Conservation (phyloP, 2,113 vertebrate genomes). For the Colistium nudipinnis region DNA sequence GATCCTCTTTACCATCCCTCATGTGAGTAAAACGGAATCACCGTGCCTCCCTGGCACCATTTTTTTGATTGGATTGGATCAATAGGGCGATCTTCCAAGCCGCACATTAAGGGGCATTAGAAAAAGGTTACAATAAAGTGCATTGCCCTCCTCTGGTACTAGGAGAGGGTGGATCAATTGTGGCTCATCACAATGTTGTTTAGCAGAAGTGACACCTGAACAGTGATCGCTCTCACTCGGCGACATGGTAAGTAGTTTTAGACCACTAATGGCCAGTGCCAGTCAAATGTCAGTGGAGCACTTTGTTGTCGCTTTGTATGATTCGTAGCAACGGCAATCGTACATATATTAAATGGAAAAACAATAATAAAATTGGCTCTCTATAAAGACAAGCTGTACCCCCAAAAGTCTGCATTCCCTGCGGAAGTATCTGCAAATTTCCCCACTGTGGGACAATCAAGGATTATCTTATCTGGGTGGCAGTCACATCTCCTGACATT, state of each 20-base stretch:
- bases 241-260: slow-evolving; percentile 43
- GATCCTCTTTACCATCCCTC: slow-evolving; percentile 47
- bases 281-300: slow-evolving; percentile 6
- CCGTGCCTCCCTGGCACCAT: slow-evolving; percentile 35
- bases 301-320: background rate
- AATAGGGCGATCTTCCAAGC: slow-evolving; percentile 72
- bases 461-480: too few species aligned
- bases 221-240: slow-evolving; percentile 68
- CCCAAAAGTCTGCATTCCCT: too few species aligned
- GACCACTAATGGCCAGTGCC: slow-evolving; percentile 20
- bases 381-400: too few species aligned
- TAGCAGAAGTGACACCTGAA: slow-evolving; percentile 68
- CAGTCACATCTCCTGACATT: too few species aligned
- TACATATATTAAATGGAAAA: too few species aligned
- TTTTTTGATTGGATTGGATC: slow-evolving; percentile 61
- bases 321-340: background rate
- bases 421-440: too few species aligned
- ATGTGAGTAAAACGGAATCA: slow-evolving; percentile 59
- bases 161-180: slow-evolving; percentile 66
- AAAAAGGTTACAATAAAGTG: slow-evolving; percentile 76
- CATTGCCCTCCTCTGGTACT: slow-evolving; percentile 68
- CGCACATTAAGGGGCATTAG: slow-evolving; percentile 66
- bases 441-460: too few species aligned
- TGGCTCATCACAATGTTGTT: slow-evolving; percentile 74
- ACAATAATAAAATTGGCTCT: too few species aligned